Base-by-base conservation (phyloP, 2,797 vertebrate genomes). In the Moxostoma hubbsi region DNA sequence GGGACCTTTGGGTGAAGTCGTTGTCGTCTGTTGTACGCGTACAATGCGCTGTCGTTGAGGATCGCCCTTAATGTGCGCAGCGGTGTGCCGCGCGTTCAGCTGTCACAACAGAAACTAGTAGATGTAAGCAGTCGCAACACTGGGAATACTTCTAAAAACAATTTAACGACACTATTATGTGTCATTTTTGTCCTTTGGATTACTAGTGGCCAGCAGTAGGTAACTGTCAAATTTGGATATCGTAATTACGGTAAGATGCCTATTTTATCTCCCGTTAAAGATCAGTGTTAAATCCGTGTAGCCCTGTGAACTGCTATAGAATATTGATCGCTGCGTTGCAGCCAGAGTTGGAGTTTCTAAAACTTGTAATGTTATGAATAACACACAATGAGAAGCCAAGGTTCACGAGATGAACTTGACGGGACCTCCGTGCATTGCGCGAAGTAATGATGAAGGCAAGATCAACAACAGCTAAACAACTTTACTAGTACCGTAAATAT, bases 221-320 rank as follows among this genome's bases (percentile, higher is more conserved):
- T 92, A 93, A 91, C 93, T 93, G 92, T 93, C 92, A 92, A 90
- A 90, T 89, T 91, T 91, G 92, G 91, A 94, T 95, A 93, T 93
- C 91, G 90, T 93, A 89, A 91, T 94, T 90, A 93, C 94, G 93
- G 94, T 94, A 93, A 94, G 93, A 82, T 77, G 50, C 75, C 77
- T 71, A 49, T 75, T 10, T 54, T 67, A 59, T 53, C 15, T 16
- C 57, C 15, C 68, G 45, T 71, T 9, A 15, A 51, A 51, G 50
- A 58, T 18, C 46, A 43, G 16, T 15, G 12, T 10, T 24, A 24
- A 24, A 12, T 43, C 55, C 36, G 5, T 51, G 43, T 53, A 67
- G 2, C 18, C 18, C 24, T 24, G 24, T 51, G 45, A 66, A 24
- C 12, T 18, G 10, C 6, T 47, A 36, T n/a, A 54, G 12, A 76